phyloP scores from a whole-genome alignment of 2,113 vertebrate species.

The Gorsachius goisagi region DNA sequence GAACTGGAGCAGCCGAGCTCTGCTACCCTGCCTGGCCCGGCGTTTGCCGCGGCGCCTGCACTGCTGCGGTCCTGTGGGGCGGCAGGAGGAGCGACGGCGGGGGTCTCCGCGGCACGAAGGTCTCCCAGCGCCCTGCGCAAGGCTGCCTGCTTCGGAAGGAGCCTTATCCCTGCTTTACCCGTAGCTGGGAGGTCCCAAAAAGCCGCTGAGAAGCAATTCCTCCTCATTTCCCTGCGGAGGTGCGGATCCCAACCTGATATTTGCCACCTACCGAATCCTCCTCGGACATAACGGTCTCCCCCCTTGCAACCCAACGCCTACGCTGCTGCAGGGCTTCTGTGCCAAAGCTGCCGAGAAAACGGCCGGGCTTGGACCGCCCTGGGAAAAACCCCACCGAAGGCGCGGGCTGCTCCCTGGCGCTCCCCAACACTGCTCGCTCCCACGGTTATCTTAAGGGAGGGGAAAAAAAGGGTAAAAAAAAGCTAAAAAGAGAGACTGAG shows the following conservation, averaged over 20 bases:
- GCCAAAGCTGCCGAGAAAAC: neutral
- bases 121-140: neutral
- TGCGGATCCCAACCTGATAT: neutral
- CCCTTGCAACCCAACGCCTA: rapidly evolving
- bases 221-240: rapidly evolving
- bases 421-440: rapidly evolving
- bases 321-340: neutral
- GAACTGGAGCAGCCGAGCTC: rapidly evolving
- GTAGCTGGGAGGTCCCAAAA: neutral
- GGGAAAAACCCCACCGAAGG: neutral
- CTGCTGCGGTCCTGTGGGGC: rapidly evolving
- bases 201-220: neutral
- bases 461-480: neutral
- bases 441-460: neutral
- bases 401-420: rapidly evolving
- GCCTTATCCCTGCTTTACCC: neutral
- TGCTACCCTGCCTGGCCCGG: neutral
- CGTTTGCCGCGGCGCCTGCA: rapidly evolving
- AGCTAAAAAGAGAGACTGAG: too few species aligned
- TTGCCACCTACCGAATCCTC: rapidly evolving
- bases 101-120: neutral
- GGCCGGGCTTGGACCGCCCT: rapidly evolving
- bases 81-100: neutral
- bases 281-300: rapidly evolving
- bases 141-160: neutral